Evolutionary conservation across 2,888 invertebrate species (phyloP).

Genomic region (Dasypogon diadema): DNA sequence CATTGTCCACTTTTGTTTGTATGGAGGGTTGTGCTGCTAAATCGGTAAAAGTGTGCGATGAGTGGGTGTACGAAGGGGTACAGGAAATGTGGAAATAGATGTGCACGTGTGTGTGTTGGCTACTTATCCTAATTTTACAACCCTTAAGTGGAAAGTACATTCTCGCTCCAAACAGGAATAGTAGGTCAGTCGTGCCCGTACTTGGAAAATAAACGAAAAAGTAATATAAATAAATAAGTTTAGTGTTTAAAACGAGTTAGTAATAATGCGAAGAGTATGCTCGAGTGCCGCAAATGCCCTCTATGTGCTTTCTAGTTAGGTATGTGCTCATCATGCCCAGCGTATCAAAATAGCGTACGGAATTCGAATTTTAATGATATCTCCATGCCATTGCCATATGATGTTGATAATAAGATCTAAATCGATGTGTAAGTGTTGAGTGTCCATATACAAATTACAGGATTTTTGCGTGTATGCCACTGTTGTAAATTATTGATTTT

Average conservation of each 20-base stretch:
- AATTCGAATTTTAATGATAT: constrained; percentile 39
- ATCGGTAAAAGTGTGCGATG: constrained; percentile 36
- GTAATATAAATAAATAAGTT: too few relatives aligned
- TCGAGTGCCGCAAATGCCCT: constrained; percentile 23
- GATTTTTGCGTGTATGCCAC: constrained; percentile 51
- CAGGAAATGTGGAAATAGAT: constrained; percentile 33
- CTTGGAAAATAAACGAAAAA: constrained; percentile 38
- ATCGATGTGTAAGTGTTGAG: constrained; percentile 49
- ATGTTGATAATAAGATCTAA: constrained; percentile 47
- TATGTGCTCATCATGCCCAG: constrained; percentile 40
- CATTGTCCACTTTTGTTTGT: constrained; percentile 23
- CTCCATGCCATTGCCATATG: constrained; percentile 45
- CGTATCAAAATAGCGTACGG: constrained; percentile 35
- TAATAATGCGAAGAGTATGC: constrained; percentile 4
- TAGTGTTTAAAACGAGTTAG: not conserved
- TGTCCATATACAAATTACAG: constrained; percentile 46
- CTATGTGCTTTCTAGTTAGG: constrained; percentile 29
- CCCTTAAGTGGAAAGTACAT: constrained; percentile 49
- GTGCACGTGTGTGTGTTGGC: constrained; percentile 37
- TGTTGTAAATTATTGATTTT: constrained; percentile 56
- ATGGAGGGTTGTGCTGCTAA: constrained; percentile 35
- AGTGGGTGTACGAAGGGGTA: constrained; percentile 45
- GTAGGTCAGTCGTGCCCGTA: constrained; percentile 49
- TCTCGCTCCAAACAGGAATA: constrained; percentile 45
- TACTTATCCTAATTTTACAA: constrained; percentile 52